Base-by-base conservation (phyloP, 2,113 vertebrate species). In the Stercorarius parasiticus region DNA sequence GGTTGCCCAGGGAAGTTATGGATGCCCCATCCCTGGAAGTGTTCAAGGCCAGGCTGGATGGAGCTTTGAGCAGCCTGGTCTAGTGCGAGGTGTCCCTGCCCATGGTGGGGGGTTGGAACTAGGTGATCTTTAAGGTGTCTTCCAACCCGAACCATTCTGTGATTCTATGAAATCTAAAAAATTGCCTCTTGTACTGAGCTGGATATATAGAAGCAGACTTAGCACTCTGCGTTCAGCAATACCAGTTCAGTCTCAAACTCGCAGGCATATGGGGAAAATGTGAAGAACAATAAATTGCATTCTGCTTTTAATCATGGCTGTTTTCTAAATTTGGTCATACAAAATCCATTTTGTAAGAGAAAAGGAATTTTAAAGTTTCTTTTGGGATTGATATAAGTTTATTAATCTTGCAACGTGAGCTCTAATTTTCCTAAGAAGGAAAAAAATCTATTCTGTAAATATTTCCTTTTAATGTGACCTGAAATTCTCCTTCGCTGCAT, bases 321-420 rank as follows among this genome's bases (percentile, higher is more conserved):
- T 64, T 94, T 92, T 86, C 88, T 94, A 81, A 90, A 78, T 94
- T 93, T 53, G 90, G 82, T 93, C 85, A 59, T 84, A 73, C n/a
- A 73, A 94, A 92, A 86, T 77, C 38, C 32, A 38, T 90, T 95
- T 90, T 55, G 55, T 96, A 95, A 97, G 82, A 82, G 88, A 88
- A 86, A 84, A 97, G 80, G 97, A 95, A 96, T 95, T 96, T 95
- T 97, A 77, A 93, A 74, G 80, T 95, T 97, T 95, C 95, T 92
- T 95, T 95, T 78, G 95, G 90, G 95, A 97, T 93, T 92, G 82
- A 95, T 96, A 65, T 61, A 94, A 90, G 43, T 84, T 94, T 97
- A 92, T 93, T 95, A 86, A 97, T 93, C 83, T 92, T 91, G 92
- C 73, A 92, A 93, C 36, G 34, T 56, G 69, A 97, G 30, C 55